Base-by-base conservation (phyloP, 2,797 vertebrate genomes). In the Cyclopterus lumpus region DNA sequence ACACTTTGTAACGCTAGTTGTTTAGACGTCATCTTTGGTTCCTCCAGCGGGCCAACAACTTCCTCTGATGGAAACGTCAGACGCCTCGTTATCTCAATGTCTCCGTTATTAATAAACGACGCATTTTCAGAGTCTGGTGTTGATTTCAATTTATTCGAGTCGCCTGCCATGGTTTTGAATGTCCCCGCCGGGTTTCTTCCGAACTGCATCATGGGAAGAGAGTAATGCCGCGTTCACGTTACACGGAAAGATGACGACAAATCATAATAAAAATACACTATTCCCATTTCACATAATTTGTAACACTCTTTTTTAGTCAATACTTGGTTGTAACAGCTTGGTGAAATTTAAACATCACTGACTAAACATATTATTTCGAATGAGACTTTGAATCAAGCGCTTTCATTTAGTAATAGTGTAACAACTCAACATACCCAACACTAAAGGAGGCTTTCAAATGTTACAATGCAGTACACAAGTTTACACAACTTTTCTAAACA, bases 161-260 rank as follows among this genome's bases (percentile, higher is more conserved):
- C 51, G 16, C 84, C 89, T 4, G 89, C 91, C 92, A 93, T 85
- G 36, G 38, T 89, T 95, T 95, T 92, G 90, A 95, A 94, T 74
- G 75, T 91, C 79, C 65, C 85, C 89, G 79, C 81, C 61, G 72
- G 71, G 7, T 73, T 2, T 6, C 42, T 20, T 3, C 0, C 66
- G 85, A 84, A 74, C 0, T 90, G 94, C 92, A 93, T 94, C 89
- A 94, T 94, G 93, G 94, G 94, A 93, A 85, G 9, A 20, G 3
- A 0, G 16, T 2, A 3, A 22, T 54, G 86, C 1, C 8, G 62
- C 79, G 0, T 93, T 91, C 71, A 86, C 0, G 44, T 15, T 1
- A 8, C 55, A 15, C 8, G 2, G 10, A 46, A 83, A 73, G 1
- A 53, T 24, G 9, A 1, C 42, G 1, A 8, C 8, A 30, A 55